Base-by-base conservation (phyloP, 2,888 invertebrate genomes). In the Cyaniris semiargus region DNA sequence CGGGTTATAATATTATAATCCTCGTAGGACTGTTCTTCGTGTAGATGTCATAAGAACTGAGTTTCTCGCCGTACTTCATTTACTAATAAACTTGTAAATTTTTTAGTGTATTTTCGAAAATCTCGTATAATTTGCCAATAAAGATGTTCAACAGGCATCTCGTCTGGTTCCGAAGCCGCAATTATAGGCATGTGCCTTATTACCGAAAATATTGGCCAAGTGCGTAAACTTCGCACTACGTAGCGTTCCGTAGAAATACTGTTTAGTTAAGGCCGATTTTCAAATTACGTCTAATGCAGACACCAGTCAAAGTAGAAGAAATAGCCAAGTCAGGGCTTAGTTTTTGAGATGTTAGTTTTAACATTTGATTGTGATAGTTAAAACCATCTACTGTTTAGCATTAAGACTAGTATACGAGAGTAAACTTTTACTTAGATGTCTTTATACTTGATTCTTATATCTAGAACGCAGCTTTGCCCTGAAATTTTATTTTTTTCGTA, bases 161-260 rank as follows among this genome's bases (percentile, higher is more conserved):
- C 60, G 10, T 23, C 23, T 13, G 60, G 60, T 13, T 7, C 15
- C 15, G 66, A 66, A 66, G 66, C 15, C 5, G 23, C 2, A 31
- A 66, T 66, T 66, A 31, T 31, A 31, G 66, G 66, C 66, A 27
- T 66, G 10, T 66, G 66, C 27, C 66, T 31, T 66, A 66, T 66
- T 66, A 15, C 27, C 66, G 15, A 27, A 27, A 66, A 31, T 66
- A 66, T 27, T 66, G 66, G 31, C 27, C 27, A 27, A 66, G 66
- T 15, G 27, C 27, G 66, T 6, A 13, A 7, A 13, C 27, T 2
- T 60, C 27, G 27, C 15, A 31, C 27, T 0, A 5, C 1, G 27
- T 15, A 15, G 15, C 15, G 66, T 31, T 31, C 66, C 18, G 31
- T 66, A 66, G 15, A 66, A 27, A 15, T 53, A 53, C 5, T 5